Evolutionary conservation across 1,140 invertebrate genomes (phyloP).

Genomic region (Drosophila serrata): DNA sequence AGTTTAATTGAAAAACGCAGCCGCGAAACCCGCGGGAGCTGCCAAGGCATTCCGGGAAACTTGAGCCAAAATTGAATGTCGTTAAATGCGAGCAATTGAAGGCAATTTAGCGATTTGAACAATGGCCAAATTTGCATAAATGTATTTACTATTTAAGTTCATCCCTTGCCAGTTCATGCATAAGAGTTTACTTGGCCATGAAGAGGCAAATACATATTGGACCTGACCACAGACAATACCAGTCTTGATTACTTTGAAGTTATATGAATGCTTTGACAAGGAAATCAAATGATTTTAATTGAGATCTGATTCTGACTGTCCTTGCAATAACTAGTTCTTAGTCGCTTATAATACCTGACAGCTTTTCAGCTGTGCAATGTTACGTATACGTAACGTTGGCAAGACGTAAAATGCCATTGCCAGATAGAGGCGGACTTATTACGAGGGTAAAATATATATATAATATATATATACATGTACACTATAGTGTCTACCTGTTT

Average conservation of each 20-base stretch:
- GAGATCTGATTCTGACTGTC: background rate
- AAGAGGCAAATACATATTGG: conserved; percentile 7
- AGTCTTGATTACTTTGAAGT: background rate
- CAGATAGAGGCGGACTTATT: conserved; percentile 15
- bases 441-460: conserved; percentile 1
- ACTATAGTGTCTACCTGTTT: conserved; percentile 24
- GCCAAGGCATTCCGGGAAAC: conserved; percentile 15
- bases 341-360: conserved; percentile 25
- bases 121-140: conserved; percentile 72
- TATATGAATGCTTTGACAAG: conserved; percentile 2
- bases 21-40: conserved; percentile 28
- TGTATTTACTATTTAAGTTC: conserved; percentile 81
- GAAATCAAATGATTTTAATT: background rate
- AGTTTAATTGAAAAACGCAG: conserved; percentile 76
- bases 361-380: background rate
- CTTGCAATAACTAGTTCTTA: background rate
- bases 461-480: conserved; percentile 16
- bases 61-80: conserved; percentile 52
- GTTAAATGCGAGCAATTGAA: conserved; percentile 74
- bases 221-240: conserved; percentile 1
- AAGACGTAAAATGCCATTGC: conserved; percentile 32
- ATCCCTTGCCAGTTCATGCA: conserved; percentile 55
- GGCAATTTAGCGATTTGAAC: conserved; percentile 71
- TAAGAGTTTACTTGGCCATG: conserved; percentile 14
- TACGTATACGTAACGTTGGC: conserved; percentile 19